Evolutionary conservation across 2,797 vertebrate species (phyloP), one percentile per base, ranked within the genome.

Genomic region (Taenioides sp.): DNA sequence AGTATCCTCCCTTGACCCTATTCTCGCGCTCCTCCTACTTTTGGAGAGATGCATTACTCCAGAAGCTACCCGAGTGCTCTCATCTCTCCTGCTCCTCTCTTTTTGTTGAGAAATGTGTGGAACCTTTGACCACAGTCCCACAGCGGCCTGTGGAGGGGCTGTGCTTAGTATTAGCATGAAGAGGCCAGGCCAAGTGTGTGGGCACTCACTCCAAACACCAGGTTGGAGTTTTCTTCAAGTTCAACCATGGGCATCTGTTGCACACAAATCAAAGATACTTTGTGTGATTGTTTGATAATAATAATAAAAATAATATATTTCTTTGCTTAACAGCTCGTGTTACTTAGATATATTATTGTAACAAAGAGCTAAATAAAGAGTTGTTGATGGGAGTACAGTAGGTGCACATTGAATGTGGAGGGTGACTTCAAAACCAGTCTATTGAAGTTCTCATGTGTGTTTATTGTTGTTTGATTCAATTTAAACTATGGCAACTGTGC

Each of bases 1-100:
- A 74, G 89, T 93, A 90, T 82, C 85, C 84, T 87, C 85, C 82
- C 83, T 74, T 89, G 83, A 90, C 87, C 89, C 81, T 68, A 78
- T 80, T 79, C 79, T 89, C 78, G 86, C 72, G 80, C 88, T 88
- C 83, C 86, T 67, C 76, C 72, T 70, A 84, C 75, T 87, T 76
- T 57, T 82, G 85, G 85, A 80, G 78, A 71, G 79, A 84, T 76
- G 79, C 78, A 72, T 89, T 84, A 83, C 86, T 83, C 76, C 31
- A 67, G 80, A 82, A 74, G 78, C 84, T 75, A 69, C 67, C 68
- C 64, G 73, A 77, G 74, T 66, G 71, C 84, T 84, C 80, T 79
- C 74, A 82, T 85, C 80, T 80, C 70, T 47, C 74, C 76, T 71
- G 77, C 78, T 64, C 72, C 75, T 68, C 31, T 72, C 67, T 84